Percentiles rank a stretch among this genome's conserved stretches.
These are phyloP conservation scores for Mormyrus lacerda DNA, from an alignment of 2,113 vertebrate genomes.

Conservation along the genomic window DNA sequence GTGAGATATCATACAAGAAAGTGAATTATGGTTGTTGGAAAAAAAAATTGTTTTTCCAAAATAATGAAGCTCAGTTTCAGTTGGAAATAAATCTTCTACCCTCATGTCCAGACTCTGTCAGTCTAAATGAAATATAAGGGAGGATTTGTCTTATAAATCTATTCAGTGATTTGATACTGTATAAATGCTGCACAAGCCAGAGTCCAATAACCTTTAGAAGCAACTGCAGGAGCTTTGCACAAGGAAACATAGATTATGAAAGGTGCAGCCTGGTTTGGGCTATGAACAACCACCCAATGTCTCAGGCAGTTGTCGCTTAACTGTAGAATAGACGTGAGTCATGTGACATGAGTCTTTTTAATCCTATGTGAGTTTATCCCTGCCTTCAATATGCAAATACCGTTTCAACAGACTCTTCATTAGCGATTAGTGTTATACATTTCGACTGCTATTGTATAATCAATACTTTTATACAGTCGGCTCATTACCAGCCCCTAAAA, in stretches of 20 bases:
- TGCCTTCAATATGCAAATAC: constrained; percentile 27
- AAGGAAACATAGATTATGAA: background rate
- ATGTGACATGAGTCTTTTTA: background rate
- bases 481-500: background rate
- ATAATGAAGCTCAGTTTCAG: background rate
- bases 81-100: background rate
- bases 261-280: background rate
- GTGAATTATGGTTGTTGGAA: background rate
- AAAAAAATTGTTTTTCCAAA: background rate
- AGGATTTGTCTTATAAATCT: background rate
- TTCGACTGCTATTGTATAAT: background rate
- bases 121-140: background rate
- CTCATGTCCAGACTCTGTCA: background rate
- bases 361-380: background rate
- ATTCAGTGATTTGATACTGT: background rate
- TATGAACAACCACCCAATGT: background rate
- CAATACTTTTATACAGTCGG: background rate
- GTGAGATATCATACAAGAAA: background rate
- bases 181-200: background rate
- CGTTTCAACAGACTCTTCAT: constrained; percentile 31
- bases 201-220: background rate
- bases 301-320: background rate
- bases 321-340: background rate
- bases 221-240: background rate
- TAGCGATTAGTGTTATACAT: constrained; percentile 52